Conservation (phyloP, 2,113 vertebrate genomes). For the Cacatua alba region DNA sequence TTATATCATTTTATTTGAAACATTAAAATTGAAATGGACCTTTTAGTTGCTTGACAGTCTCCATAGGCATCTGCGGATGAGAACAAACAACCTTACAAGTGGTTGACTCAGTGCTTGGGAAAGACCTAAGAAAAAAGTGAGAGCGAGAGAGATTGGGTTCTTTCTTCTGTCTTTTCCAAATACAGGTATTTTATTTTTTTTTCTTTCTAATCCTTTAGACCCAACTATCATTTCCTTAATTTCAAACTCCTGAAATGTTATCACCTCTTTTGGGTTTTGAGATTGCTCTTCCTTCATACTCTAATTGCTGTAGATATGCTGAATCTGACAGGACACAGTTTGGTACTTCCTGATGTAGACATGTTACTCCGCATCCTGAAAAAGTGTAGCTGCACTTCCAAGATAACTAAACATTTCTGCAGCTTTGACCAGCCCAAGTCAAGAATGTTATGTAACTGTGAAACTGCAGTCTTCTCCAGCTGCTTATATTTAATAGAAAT, state of each 20-base stretch:
- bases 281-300: background rate
- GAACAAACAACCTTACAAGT: background rate
- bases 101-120: background rate
- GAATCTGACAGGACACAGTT: background rate
- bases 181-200: background rate
- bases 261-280: background rate
- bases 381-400: background rate
- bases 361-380: background rate
- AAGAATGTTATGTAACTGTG: background rate
- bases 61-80: background rate
- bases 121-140: background rate
- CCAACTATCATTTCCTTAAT: background rate
- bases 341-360: background rate
- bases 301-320: background rate
- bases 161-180: background rate
- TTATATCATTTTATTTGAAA: background rate
- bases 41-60: background rate
- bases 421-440: background rate
- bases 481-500: background rate
- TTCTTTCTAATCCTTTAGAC: background rate
- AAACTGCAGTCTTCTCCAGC: background rate
- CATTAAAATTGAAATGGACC: background rate
- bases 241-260: fast-evolving
- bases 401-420: background rate
- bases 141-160: background rate